Evolutionary conservation across 2,797 vertebrate genomes (phyloP).

Genomic region (Rhinichthys osculus): DNA sequence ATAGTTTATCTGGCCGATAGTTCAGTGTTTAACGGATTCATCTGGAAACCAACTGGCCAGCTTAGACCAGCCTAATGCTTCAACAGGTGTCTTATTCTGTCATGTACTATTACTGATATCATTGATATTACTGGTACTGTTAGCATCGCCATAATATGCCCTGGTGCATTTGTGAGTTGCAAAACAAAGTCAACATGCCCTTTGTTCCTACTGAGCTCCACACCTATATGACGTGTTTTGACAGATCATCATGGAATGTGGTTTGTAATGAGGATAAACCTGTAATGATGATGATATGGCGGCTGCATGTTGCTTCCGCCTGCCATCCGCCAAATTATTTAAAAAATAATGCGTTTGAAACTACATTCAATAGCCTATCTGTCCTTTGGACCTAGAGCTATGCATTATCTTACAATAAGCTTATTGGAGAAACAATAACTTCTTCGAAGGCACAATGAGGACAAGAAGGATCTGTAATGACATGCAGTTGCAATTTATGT

Average conservation of each 20-base stretch:
- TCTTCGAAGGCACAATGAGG: not conserved
- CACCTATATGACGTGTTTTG: not conserved
- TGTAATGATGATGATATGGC: not conserved
- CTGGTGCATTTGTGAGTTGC: not conserved
- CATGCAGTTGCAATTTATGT: not conserved
- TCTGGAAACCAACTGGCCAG: not conserved
- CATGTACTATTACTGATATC: not conserved
- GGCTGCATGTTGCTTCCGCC: not conserved
- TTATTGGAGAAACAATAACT: not conserved
- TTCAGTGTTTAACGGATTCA: not conserved
- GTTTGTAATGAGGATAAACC: constrained; percentile 32
- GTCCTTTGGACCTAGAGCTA: not conserved
- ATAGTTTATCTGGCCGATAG: not conserved
- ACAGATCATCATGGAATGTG: constrained; percentile 15
- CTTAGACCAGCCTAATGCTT: not conserved
- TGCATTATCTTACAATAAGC: not conserved
- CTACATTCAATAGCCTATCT: no score
- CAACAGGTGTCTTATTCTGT: not conserved
- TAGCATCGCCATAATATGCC: not conserved
- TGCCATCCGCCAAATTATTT: no score
- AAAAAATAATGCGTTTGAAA: no score
- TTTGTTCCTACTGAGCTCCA: constrained; percentile 17
- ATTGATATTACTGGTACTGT: not conserved
- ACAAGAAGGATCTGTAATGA: not conserved
- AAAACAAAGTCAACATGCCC: constrained; percentile 11